Base-by-base conservation (phyloP, 1,140 invertebrate species). In the Coenobita brevimanus region DNA sequence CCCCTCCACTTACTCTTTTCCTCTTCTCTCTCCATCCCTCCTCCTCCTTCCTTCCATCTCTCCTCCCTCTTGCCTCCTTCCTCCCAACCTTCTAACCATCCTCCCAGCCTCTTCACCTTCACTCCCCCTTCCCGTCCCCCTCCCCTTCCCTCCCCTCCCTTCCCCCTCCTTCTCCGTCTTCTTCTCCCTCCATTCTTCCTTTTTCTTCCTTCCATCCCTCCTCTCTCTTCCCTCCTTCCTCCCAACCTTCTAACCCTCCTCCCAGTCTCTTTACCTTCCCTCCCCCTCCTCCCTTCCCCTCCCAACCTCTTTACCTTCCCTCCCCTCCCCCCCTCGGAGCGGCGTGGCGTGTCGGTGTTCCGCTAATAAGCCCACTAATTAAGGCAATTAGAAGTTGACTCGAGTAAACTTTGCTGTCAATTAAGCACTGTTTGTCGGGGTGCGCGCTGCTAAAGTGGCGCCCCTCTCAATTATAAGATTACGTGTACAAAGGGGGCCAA, bases 321-420 rank as follows among this genome's bases (percentile, higher is more conserved):
- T 3, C 54, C 10, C 10, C 73, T 36, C 21, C 43, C 38, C 73
- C 75, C 57, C 57, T 43, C 67, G 73, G 71, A 73, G 71, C 67
- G 60, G 82, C 43, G 46, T 10, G 82, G 46, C 54, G 82, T 54
- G 67, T 82, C 43, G 82, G 82, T 83, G 82, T 50, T 83, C 82
- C 60, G 82, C 75, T 83, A 85, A 85, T 85, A 85, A 85, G 73
- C 38, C 73, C 73, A 30, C 71, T 85, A 78, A 78, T 85, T 78
- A 78, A 85, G 73, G 83, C 83, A 64, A 85, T 85, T 78, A 85
- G 83, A 86, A 86, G 83, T 86, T 86, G 83, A 86, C 83, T 86
- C 79, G 83, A 86, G 83, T 64, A 86, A 86, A 86, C 73, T 86
- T 86, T 86, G 83, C 73, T 79, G 83, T 86, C 83, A 86, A 86